These are phyloP conservation scores for Nyctereutes procyonoides DNA, from an alignment of 2,113 vertebrate species.

Conservation along the genomic window DNA sequence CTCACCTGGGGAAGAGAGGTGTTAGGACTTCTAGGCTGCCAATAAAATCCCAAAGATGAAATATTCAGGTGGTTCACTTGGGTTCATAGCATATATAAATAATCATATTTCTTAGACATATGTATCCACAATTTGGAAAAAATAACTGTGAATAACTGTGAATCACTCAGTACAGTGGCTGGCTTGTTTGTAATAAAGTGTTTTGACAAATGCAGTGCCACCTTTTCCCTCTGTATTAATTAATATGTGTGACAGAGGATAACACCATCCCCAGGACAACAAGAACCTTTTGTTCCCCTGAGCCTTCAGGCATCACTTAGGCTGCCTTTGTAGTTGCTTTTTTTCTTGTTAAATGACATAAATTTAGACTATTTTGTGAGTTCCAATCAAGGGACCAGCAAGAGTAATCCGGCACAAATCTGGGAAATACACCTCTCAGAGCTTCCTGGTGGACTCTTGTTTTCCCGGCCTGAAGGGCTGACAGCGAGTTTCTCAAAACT, in stretches of 20 bases:
- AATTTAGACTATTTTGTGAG: not conserved
- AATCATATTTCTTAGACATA: not conserved
- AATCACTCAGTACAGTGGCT: fast-evolving
- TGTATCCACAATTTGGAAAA: not conserved
- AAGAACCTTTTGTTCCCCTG: not conserved
- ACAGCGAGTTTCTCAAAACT: not conserved
- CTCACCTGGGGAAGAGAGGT: not conserved
- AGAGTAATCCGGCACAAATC: not conserved
- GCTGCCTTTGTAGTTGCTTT: not conserved
- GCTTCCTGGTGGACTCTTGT: not conserved
- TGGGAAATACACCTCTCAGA: not conserved
- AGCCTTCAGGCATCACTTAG: not conserved
- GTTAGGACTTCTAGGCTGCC: no score
- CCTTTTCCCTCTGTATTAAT: constrained; percentile 13
- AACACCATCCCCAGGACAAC: not conserved
- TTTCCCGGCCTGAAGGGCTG: not conserved
- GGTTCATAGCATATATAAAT: not conserved
- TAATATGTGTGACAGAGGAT: not conserved
- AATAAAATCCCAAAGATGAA: not conserved
- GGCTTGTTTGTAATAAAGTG: not conserved
- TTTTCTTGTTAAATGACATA: not conserved
- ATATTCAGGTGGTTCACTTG: not conserved
- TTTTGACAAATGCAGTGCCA: not conserved
- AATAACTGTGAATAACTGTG: not conserved
- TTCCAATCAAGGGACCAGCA: not conserved